Conservation (phyloP, 2,888 invertebrate genomes). For the Hirudinaria manillensis region DNA sequence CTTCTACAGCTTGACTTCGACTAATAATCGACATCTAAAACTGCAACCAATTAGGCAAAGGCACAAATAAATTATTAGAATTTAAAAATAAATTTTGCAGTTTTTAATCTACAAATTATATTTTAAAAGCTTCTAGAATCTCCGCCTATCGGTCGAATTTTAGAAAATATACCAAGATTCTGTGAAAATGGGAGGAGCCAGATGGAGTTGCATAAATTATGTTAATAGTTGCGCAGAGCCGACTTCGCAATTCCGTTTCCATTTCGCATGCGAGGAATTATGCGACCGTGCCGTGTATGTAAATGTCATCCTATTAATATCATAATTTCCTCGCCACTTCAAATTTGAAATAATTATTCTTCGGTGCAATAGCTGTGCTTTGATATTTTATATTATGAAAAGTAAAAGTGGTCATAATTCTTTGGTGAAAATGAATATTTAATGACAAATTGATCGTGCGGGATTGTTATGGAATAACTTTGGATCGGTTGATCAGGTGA, state of each 20-base stretch:
- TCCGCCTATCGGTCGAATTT: no score
- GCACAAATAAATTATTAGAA: no score
- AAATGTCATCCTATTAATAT: constrained; percentile 19
- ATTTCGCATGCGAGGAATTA: constrained; percentile 22
- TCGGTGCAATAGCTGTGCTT: no score
- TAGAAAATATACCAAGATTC: no score
- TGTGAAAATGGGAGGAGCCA: not conserved
- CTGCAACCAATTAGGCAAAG: no score
- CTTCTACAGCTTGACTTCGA: no score
- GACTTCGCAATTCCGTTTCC: constrained; percentile 16
- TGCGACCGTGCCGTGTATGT: constrained; percentile 6
- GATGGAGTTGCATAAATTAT: constrained; percentile 12
- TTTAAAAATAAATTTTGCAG: no score
- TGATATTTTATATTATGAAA: no score
- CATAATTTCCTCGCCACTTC: constrained; percentile 6
- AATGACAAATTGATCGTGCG: not conserved
- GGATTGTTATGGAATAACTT: not conserved
- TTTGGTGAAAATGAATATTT: not conserved
- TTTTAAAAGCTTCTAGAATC: no score
- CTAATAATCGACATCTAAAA: no score
- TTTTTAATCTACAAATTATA: no score
- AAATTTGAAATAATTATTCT: no score
- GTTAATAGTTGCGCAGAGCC: constrained; percentile 10
- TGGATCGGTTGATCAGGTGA: constrained; percentile 1
- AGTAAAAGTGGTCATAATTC: not conserved